phyloP scores from a whole-genome alignment of 1,140 invertebrate genomes.

The Whitmania pigra region DNA sequence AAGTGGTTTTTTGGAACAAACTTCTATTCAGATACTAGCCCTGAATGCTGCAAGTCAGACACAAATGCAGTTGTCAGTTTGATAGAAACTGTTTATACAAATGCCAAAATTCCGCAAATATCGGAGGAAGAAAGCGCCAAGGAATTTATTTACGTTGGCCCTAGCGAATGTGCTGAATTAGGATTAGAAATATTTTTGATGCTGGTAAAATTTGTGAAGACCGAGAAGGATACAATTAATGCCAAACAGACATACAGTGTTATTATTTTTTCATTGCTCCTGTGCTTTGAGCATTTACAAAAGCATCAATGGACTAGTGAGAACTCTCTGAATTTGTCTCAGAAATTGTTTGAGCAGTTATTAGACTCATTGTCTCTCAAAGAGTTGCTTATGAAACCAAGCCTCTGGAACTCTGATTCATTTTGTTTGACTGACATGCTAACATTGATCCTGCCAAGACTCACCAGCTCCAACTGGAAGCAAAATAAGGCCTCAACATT shows the following conservation, averaged over 20 bases:
- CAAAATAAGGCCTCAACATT: neutral
- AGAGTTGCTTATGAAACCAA: neutral
- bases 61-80: too few relatives aligned
- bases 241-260: neutral
- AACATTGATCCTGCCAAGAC: neutral
- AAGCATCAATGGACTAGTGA: neutral
- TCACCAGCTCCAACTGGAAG: neutral
- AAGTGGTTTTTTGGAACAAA: too few relatives aligned
- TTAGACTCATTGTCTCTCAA: neutral
- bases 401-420: too few relatives aligned
- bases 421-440: neutral
- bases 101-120: too few relatives aligned
- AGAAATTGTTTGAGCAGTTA: neutral
- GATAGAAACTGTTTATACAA: too few relatives aligned
- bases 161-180: too few relatives aligned
- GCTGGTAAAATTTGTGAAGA: neutral
- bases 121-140: too few relatives aligned
- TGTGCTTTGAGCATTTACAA: neutral
- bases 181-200: conserved; percentile 7
- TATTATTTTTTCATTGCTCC: neutral
- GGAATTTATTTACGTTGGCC: too few relatives aligned
- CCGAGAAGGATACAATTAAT: neutral
- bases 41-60: too few relatives aligned
- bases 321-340: neutral
- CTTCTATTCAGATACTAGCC: too few relatives aligned